Conservation (phyloP, 37 sponge, comb jelly and placozoan genomes). For the Theonella swinhoei region DNA sequence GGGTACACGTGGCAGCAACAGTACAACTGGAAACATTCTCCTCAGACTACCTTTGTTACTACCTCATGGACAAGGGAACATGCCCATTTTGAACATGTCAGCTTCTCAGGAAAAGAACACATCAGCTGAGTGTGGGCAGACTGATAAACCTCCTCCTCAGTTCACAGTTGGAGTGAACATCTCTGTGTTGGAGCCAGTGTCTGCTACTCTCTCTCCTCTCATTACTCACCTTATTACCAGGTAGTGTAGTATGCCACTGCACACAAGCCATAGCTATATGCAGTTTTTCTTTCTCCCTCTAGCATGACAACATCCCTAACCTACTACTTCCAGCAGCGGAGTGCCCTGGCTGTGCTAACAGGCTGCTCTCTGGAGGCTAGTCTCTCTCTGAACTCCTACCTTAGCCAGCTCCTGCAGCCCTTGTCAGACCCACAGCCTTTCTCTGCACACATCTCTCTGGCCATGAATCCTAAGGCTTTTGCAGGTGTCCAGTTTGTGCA, state of each 20-base stretch:
- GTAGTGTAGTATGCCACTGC: no score
- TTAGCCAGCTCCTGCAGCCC: background rate
- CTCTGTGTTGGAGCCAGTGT: background rate
- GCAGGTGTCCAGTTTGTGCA: constrained; percentile 41
- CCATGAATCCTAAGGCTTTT: constrained; percentile 22
- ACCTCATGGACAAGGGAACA: no score
- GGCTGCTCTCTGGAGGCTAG: background rate
- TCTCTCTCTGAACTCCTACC: background rate
- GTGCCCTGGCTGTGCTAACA: constrained; percentile 17
- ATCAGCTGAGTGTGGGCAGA: background rate
- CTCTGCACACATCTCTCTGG: constrained; percentile 7
- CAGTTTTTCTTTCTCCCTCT: background rate
- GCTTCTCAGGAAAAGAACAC: background rate
- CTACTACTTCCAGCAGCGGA: constrained; percentile 27
- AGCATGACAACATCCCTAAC: background rate
- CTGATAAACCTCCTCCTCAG: background rate
- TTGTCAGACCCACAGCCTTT: background rate
- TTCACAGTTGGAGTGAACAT: background rate
- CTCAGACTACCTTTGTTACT: no score
- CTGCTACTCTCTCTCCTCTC: background rate
- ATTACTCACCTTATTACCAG: no score
- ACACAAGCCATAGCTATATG: background rate
- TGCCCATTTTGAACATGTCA: no score
- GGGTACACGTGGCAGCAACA: no score
- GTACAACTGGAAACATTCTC: no score